These are phyloP conservation scores for Oreochromis spilurus DNA, from an alignment of 2,113 vertebrate species.

Conservation along the genomic window DNA sequence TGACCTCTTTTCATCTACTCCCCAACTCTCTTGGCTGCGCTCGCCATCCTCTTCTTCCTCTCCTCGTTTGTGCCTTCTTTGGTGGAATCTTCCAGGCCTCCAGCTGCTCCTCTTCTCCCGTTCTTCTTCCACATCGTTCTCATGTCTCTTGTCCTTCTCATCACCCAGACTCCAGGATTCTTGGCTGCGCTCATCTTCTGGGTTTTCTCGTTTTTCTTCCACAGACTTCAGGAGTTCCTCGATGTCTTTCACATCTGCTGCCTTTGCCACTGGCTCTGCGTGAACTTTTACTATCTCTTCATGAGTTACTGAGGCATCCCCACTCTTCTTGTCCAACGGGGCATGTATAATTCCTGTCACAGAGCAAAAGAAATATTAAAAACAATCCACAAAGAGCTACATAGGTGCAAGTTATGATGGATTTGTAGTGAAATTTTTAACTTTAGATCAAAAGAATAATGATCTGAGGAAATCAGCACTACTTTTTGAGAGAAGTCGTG, in stretches of 20 bases:
- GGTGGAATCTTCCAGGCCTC: conserved; percentile 36
- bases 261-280: conserved; percentile 1
- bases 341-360: conserved; percentile 74
- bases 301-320: conserved; percentile 40
- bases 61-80: conserved; percentile 33
- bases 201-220: conserved; percentile 56
- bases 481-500: not conserved
- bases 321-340: conserved; percentile 67
- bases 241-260: conserved; percentile 56
- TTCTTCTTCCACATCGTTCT: not conserved
- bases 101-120: conserved; percentile 44
- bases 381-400: not conserved
- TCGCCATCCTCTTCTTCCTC: conserved; percentile 49
- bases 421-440: not conserved
- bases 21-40: conserved; percentile 62
- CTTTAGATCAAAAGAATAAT: not conserved
- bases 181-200: conserved; percentile 60
- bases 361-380: not conserved
- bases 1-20: conserved; percentile 8
- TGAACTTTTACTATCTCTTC: conserved; percentile 50
- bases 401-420: not conserved
- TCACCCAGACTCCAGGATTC: conserved; percentile 60
- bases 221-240: conserved; percentile 63
- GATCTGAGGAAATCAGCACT: rapidly evolving
- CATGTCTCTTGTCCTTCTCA: conserved; percentile 22